Conservation (phyloP, 2,797 vertebrate species). For the Bufotes viridis region DNA sequence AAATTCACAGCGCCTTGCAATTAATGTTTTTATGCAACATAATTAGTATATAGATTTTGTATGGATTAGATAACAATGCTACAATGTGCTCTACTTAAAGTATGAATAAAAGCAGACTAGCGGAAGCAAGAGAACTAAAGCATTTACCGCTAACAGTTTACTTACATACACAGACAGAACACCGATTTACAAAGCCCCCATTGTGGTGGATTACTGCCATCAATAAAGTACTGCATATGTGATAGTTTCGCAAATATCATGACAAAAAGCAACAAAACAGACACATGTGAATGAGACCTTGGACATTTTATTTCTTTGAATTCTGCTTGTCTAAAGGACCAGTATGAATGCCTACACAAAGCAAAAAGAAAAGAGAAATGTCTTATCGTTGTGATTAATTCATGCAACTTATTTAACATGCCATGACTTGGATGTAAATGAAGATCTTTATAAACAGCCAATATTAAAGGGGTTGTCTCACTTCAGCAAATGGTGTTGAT, state of each 20-base stretch:
- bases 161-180: background rate
- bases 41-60: conserved; percentile 40
- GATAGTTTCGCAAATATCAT: background rate
- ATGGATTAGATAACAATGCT: conserved; percentile 31
- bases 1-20: conserved; percentile 35
- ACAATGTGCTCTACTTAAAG: conserved; percentile 9
- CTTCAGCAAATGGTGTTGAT: too few relatives aligned
- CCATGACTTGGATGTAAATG: too few relatives aligned
- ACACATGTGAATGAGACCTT: background rate
- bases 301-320: background rate
- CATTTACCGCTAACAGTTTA: background rate
- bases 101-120: conserved; percentile 14
- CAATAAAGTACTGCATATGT: background rate
- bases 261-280: background rate
- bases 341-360: background rate
- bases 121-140: background rate
- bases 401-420: too few relatives aligned
- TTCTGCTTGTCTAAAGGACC: background rate
- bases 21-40: conserved; percentile 46
- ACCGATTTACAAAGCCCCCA: background rate
- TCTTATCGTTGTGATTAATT: background rate
- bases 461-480: too few relatives aligned
- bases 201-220: background rate
- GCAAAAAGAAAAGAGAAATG: background rate
- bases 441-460: too few relatives aligned